These are phyloP conservation scores for Lamprologus callipterus DNA, from an alignment of 2,113 vertebrate genomes.

Conservation along the genomic window DNA sequence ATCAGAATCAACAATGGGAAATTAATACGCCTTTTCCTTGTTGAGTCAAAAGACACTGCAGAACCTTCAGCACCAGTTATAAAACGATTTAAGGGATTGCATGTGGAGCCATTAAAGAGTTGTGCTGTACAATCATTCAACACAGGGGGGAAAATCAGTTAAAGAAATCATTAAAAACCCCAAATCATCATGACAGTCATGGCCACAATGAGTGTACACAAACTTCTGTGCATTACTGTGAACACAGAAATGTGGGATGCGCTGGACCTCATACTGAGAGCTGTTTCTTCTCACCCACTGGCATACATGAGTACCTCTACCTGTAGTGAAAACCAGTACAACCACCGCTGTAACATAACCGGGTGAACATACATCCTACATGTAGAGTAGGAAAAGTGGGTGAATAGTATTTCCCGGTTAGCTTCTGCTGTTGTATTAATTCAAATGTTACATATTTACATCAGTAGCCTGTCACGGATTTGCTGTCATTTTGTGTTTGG, in stretches of 20 bases:
- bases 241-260: background rate
- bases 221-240: background rate
- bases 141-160: accelerated
- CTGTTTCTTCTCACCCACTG: background rate
- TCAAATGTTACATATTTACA: background rate
- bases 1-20: background rate
- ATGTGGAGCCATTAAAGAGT: background rate
- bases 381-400: background rate
- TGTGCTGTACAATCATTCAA: background rate
- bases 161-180: background rate
- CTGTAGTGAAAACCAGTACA: background rate
- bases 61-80: background rate
- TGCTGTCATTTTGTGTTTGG: background rate
- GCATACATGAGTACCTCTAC: background rate
- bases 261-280: background rate
- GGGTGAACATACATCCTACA: background rate
- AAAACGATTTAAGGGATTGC: background rate
- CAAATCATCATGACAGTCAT: background rate
- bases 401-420: background rate
- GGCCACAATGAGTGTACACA: background rate
- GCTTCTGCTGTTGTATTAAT: background rate
- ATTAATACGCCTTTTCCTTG: background rate
- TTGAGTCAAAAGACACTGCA: background rate
- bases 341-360: background rate
- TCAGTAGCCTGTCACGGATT: background rate